Conservation (phyloP, 2,888 invertebrate species). For the Acanthococcus lagerstroemiae region DNA sequence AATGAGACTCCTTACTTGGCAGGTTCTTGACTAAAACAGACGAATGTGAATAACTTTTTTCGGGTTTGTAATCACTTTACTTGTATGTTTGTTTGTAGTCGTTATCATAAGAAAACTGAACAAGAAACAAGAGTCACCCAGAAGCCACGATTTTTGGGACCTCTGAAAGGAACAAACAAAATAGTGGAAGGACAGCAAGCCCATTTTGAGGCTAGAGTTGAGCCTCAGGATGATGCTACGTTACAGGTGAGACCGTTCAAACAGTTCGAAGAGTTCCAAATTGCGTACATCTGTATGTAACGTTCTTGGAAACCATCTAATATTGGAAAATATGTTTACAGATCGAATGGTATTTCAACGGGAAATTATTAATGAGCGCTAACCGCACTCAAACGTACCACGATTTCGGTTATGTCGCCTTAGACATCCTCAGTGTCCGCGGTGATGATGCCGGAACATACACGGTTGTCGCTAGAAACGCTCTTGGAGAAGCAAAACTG, state of each 20-base stretch:
- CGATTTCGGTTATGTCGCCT: slow-evolving; percentile 93
- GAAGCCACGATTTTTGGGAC: slow-evolving; percentile 78
- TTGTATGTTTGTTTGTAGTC: slow-evolving; percentile 45
- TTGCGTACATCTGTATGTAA: no score
- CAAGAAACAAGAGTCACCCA: slow-evolving; percentile 66
- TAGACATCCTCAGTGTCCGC: slow-evolving; percentile 86
- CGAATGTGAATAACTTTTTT: neutral
- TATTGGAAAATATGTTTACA: slow-evolving; percentile 38
- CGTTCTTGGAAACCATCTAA: no score
- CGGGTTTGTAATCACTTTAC: neutral
- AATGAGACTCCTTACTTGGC: neutral
- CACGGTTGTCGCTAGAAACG: slow-evolving; percentile 84
- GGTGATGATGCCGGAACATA: slow-evolving; percentile 89
- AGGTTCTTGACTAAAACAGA: no score
- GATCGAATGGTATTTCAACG: slow-evolving; percentile 96
- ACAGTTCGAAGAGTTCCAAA: no score
- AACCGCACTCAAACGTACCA: slow-evolving; percentile 88
- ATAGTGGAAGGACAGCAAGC: slow-evolving; percentile 88
- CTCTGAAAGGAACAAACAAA: slow-evolving; percentile 82
- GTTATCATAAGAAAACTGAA: slow-evolving; percentile 55
- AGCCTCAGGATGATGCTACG: slow-evolving; percentile 86
- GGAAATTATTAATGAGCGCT: slow-evolving; percentile 75
- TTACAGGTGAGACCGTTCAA: no score
- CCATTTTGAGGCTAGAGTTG: slow-evolving; percentile 89
- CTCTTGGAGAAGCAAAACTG: slow-evolving; percentile 75